Percentiles rank a stretch among this genome's conserved stretches.
These are phyloP conservation scores for Tangara arthus DNA, from an alignment of 2,797 vertebrate species.

Conservation along the genomic window DNA sequence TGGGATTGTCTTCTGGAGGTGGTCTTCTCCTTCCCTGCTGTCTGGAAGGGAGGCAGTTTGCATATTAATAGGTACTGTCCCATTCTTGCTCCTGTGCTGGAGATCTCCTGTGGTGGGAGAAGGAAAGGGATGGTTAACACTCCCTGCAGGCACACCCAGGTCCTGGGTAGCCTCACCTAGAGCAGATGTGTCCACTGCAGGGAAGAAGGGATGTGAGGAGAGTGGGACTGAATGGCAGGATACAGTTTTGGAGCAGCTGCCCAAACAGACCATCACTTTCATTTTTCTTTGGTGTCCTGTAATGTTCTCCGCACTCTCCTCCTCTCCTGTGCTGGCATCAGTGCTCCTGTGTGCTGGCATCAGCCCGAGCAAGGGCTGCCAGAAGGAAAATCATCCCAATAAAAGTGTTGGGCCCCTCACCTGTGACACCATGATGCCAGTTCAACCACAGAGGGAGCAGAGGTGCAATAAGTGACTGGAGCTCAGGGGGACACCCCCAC, in stretches of 20 bases:
- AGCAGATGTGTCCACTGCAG: background rate
- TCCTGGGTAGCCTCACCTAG: background rate
- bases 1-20: background rate
- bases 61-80: background rate
- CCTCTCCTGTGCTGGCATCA: background rate
- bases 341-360: background rate
- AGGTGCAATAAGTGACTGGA: background rate
- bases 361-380: background rate
- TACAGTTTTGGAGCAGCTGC: background rate
- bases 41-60: background rate
- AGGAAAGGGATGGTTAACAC: background rate
- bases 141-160: background rate
- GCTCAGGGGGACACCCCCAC: no score
- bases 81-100: background rate
- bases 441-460: background rate
- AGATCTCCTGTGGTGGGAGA: background rate
- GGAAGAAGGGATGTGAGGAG: background rate
- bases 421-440: fast-evolving
- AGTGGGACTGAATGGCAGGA: fast-evolving
- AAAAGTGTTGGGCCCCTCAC: background rate
- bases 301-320: fast-evolving
- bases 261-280: background rate
- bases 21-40: background rate
- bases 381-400: background rate
- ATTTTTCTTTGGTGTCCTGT: background rate